Conservation (phyloP, 2,113 vertebrate genomes). For the Axis porcinus region DNA sequence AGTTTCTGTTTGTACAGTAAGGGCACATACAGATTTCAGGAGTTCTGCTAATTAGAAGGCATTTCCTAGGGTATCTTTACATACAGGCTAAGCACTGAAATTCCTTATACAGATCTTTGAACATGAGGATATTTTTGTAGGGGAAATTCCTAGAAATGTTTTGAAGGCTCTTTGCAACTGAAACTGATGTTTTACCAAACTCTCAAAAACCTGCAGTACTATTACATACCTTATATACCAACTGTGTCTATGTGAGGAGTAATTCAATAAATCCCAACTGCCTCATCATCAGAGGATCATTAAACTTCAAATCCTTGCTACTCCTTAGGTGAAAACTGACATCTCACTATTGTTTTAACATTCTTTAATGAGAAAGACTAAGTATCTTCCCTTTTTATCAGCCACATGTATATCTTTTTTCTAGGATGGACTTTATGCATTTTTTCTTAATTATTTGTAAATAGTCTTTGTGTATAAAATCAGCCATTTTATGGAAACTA, state of each 20-base stretch:
- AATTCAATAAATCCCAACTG: neutral
- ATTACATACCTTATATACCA: neutral
- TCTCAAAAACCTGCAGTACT: neutral
- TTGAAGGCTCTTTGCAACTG: neutral
- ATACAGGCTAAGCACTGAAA: neutral
- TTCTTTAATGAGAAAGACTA: neutral
- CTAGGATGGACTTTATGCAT: neutral
- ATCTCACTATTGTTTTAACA: neutral
- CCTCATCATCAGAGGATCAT: neutral
- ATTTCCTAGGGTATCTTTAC: conserved; percentile 56
- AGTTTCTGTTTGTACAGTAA: conserved; percentile 65
- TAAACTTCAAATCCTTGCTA: neutral
- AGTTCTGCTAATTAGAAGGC: conserved; percentile 28
- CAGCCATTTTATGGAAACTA: neutral
- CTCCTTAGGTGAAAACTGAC: neutral
- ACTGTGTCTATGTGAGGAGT: neutral
- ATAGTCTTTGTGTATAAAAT: neutral
- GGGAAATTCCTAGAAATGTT: neutral
- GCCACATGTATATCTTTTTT: neutral
- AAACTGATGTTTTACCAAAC: neutral
- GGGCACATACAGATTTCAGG: neutral
- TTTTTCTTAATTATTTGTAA: neutral
- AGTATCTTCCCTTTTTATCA: neutral
- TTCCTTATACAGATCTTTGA: neutral
- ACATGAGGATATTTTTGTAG: neutral